These are phyloP conservation scores for Gambusia yucatana DNA, from an alignment of 2,797 vertebrate species.

Conservation along the genomic window DNA sequence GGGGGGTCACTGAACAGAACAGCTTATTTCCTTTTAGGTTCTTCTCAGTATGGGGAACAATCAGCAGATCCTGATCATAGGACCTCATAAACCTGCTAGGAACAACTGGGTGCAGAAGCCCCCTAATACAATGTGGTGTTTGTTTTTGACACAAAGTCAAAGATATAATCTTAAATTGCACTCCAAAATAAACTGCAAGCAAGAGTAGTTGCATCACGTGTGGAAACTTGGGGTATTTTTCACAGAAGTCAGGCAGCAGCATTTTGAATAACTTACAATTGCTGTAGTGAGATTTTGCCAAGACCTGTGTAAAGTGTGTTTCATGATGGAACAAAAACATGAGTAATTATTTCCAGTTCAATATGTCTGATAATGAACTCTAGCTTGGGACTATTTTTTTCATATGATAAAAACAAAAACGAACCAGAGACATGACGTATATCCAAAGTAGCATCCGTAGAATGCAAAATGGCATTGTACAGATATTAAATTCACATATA, in stretches of 20 bases:
- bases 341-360: background rate
- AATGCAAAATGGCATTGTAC: background rate
- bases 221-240: background rate
- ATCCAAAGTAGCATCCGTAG: too few species aligned
- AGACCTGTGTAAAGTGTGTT: background rate
- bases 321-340: background rate
- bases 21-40: background rate
- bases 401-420: background rate
- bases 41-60: background rate
- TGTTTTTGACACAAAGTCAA: background rate
- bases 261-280: background rate
- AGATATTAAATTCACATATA: background rate
- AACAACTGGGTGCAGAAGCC: background rate
- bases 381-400: background rate
- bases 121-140: background rate
- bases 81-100: background rate
- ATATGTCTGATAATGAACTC: background rate
- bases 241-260: background rate
- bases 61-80: background rate
- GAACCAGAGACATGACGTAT: background rate
- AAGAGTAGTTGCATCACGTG: background rate
- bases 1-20: background rate
- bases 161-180: background rate
- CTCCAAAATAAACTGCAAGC: background rate
- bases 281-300: background rate